phyloP scores from a whole-genome alignment of 2,888 invertebrate species.

The Petrophora chlorosata region DNA sequence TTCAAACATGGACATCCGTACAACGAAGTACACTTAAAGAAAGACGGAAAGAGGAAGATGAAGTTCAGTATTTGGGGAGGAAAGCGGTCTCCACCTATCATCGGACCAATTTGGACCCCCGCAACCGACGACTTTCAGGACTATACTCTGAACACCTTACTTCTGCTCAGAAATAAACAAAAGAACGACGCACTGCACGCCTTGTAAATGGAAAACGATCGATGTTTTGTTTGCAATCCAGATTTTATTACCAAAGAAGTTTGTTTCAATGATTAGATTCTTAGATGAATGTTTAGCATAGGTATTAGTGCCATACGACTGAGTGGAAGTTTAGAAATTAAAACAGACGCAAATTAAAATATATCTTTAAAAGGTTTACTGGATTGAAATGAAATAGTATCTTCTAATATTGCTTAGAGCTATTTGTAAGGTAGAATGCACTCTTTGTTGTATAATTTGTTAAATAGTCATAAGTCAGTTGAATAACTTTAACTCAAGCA shows the following conservation, averaged over 20 bases:
- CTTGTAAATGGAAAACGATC: conserved; percentile 44
- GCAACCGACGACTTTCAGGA: conserved; percentile 59
- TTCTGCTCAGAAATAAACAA: conserved; percentile 59
- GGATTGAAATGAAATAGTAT: conserved; percentile 22
- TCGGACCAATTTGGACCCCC: conserved; percentile 78
- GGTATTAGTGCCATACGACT: conserved; percentile 34
- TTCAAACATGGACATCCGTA: conserved; percentile 74
- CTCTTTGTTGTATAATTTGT: conserved; percentile 24
- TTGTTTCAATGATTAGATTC: conserved; percentile 25
- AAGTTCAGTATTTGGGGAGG: conserved; percentile 80
- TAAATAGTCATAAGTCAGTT: conserved; percentile 21
- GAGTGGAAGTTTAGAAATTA: conserved; percentile 19
- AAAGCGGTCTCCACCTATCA: conserved; percentile 73
- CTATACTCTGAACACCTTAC: conserved; percentile 60
- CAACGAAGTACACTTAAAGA: conserved; percentile 66
- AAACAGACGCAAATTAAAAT: conserved; percentile 14
- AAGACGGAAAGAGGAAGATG: conserved; percentile 75
- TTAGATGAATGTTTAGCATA: conserved; percentile 12
- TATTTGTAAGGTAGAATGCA: conserved; percentile 17
- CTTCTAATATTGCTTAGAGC: conserved; percentile 19
- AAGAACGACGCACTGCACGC: conserved; percentile 43
- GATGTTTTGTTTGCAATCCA: conserved; percentile 27
- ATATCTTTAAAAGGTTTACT: conserved; percentile 19
- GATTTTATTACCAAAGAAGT: conserved; percentile 15
- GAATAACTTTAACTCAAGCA: not conserved